phyloP scores from a whole-genome alignment of 2,888 invertebrate species.

The Bugula neritina region DNA sequence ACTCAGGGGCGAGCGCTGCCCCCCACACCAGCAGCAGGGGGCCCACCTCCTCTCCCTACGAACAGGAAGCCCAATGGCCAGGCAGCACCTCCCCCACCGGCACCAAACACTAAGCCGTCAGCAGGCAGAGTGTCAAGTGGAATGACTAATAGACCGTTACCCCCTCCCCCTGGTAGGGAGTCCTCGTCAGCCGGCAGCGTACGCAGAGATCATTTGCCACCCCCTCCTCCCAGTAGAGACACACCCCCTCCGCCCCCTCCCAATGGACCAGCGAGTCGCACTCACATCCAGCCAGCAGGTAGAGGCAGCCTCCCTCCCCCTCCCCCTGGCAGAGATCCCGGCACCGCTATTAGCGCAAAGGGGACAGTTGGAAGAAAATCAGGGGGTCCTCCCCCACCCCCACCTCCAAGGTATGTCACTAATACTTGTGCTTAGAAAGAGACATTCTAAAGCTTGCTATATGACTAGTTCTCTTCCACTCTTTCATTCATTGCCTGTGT shows the following conservation, averaged over 20 bases:
- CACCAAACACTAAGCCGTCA: constrained; percentile 29
- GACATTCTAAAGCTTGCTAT: background rate
- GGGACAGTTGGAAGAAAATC: constrained; percentile 10
- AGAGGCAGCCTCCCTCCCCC: constrained; percentile 27
- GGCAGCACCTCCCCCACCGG: constrained; percentile 34
- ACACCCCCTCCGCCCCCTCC: constrained; percentile 34
- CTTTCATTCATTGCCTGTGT: too few relatives aligned
- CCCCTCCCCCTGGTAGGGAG: constrained; percentile 36
- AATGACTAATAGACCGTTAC: constrained; percentile 30
- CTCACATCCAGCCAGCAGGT: constrained; percentile 31
- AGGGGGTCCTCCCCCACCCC: constrained; percentile 26
- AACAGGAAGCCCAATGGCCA: constrained; percentile 33
- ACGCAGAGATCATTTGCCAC: constrained; percentile 64
- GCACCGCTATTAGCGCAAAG: background rate
- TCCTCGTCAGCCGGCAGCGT: constrained; percentile 26
- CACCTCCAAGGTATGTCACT: constrained; percentile 27
- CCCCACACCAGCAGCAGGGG: constrained; percentile 31
- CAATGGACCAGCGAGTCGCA: constrained; percentile 28
- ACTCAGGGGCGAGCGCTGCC: background rate
- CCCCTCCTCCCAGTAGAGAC: constrained; percentile 40
- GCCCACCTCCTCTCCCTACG: constrained; percentile 33
- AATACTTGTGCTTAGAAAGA: background rate
- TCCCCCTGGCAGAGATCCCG: background rate
- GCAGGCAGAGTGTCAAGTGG: constrained; percentile 30
- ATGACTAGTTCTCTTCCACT: too few relatives aligned